Evolutionary conservation across 2,888 invertebrate genomes (phyloP), one percentile per base, ranked within the genome.

Genomic region (Clostera curtula): DNA sequence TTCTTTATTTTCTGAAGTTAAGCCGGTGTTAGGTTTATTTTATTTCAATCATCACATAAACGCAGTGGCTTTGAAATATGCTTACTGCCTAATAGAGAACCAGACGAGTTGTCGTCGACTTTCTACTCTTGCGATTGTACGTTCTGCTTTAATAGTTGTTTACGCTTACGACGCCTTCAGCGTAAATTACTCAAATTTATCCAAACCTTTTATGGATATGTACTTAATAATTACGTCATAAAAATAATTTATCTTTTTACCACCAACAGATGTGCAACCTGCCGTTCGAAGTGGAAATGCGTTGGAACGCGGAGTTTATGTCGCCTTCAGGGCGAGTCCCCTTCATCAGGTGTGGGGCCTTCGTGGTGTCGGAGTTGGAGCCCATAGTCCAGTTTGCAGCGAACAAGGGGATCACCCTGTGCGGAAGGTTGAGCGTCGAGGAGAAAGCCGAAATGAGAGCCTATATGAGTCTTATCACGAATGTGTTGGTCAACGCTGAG

Each of bases 291-390:
- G 89, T 96, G 3, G 93, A 94, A 43, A 90, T 92, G 51, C 86
- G 92, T 39, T 89, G 91, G 52, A 99, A 99, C 82, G 97, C 98
- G 0, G 97, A 98, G 60, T 93, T 93, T 61, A 98, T 98, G 95
- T 97, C 98, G 0, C 98, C 98, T 0, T 93, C 95, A 3, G 96
- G 96, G 0, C 89, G 92, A 47, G 90, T 98, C 1, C 98, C 98
- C 0, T 96, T 98, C 56, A 90, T 98, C 30, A 92, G 93, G 59
- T 93, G 94, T 43, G 97, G 97, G 0, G 90, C 92, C 0, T 95
- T 95, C 56, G 88, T 97, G 1, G 88, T 96, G 1, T 90, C 97
- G 0, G 98, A 97, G 63, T 86, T 97, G 56, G 96, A 97, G 57
- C 93, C 93, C 0, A 96, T 98, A 30, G 93, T 96, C 0, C 91